These are phyloP conservation scores for Leptinotarsa juncta DNA, from an alignment of 2,888 invertebrate genomes.

Conservation along the genomic window DNA sequence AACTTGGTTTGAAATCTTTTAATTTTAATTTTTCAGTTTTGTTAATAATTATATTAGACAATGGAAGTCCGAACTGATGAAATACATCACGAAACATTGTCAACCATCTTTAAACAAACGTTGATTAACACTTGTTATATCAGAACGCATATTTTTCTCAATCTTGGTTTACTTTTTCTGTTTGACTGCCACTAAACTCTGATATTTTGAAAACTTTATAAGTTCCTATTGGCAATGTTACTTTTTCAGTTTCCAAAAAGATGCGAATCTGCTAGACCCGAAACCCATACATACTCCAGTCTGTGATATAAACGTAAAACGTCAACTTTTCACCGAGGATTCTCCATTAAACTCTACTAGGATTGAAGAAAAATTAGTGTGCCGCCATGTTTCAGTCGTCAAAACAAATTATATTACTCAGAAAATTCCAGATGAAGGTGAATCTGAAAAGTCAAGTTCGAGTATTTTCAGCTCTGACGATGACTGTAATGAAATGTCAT, in stretches of 20 bases:
- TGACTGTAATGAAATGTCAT: constrained; percentile 38
- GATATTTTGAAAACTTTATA: too few relatives aligned
- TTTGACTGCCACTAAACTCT: background rate
- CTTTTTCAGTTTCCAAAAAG: constrained; percentile 35
- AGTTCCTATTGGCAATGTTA: background rate
- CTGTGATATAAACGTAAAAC: constrained; percentile 48
- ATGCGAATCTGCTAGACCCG: constrained; percentile 30
- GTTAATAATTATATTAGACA: too few relatives aligned
- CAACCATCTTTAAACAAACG: too few relatives aligned
- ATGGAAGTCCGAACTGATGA: too few relatives aligned
- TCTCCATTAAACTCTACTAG: constrained; percentile 40
- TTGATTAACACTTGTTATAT: too few relatives aligned
- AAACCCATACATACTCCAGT: constrained; percentile 25
- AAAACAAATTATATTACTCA: constrained; percentile 11
- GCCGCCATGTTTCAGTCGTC: constrained; percentile 39
- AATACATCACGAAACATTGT: too few relatives aligned
- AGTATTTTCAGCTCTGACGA: constrained; percentile 38
- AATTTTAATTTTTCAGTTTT: too few relatives aligned
- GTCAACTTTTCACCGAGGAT: constrained; percentile 50
- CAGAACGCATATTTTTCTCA: too few relatives aligned
- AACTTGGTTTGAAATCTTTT: too few relatives aligned
- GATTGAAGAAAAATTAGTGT: constrained; percentile 50
- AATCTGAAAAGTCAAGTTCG: constrained; percentile 29
- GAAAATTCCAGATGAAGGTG: constrained; percentile 7
- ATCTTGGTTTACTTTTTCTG: background rate